A percentile compares a stretch with the other conserved stretches of the same genome.
These are phyloP conservation scores for Synanthedon tipuliformis DNA, from an alignment of 2,888 invertebrate species.

Conservation along the genomic window DNA sequence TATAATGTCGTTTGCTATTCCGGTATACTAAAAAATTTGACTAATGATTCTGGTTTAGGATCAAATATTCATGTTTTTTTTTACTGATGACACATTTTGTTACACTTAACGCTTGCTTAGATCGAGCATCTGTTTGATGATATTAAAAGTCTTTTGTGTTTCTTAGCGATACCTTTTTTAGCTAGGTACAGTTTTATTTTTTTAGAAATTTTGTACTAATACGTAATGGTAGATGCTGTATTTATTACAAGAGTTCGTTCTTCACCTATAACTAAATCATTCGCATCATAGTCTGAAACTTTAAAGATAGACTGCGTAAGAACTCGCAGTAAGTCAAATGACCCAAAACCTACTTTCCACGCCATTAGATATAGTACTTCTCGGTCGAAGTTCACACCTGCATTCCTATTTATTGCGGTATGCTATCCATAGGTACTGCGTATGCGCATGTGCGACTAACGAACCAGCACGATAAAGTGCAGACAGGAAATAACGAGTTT, in stretches of 20 bases:
- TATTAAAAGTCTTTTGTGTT: constrained; percentile 36
- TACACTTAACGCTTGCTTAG: constrained; percentile 62
- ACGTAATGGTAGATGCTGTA: too few relatives aligned
- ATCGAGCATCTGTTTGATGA: constrained; percentile 58
- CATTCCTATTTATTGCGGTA: constrained; percentile 27
- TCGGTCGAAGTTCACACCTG: constrained; percentile 21
- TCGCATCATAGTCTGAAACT: too few relatives aligned
- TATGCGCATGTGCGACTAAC: constrained; percentile 22
- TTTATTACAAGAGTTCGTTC: too few relatives aligned
- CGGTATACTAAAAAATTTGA: constrained; percentile 51
- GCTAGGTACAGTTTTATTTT: too few relatives aligned
- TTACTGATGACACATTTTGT: constrained; percentile 49
- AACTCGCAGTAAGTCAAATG: too few relatives aligned
- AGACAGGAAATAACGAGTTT: not conserved
- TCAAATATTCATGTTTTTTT: constrained; percentile 66
- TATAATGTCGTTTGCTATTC: constrained; percentile 1
- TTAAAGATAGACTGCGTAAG: too few relatives aligned
- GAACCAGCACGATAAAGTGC: constrained; percentile 12
- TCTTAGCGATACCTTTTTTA: constrained; percentile 10
- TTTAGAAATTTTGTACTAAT: too few relatives aligned
- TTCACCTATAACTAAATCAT: too few relatives aligned
- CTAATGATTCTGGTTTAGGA: constrained; percentile 67
- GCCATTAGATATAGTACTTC: constrained; percentile 21
- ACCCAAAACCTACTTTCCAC: constrained; percentile 21
- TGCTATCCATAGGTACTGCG: not conserved